Evolutionary conservation across 23 tunicate genomes (phyloP).

Genomic region (Clavelina lepadiformis): DNA sequence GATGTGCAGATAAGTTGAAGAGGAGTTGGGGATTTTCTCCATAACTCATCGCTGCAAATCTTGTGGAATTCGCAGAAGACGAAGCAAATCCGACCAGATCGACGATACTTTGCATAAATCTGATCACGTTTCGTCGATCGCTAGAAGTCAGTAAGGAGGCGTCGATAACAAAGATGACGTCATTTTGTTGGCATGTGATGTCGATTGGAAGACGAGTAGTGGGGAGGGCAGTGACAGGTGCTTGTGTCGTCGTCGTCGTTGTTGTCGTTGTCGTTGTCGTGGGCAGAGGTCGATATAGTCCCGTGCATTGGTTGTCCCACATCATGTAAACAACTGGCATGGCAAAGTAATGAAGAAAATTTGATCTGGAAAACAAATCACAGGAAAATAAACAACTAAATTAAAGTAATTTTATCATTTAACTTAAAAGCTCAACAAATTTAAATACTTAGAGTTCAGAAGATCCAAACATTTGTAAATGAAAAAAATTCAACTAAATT

Average conservation of each 20-base stretch:
- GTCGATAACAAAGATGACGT: slow-evolving; percentile 35
- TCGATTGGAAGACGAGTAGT: background rate
- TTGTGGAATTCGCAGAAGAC: background rate
- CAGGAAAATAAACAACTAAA: too few relatives aligned
- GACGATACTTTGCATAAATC: slow-evolving; percentile 15
- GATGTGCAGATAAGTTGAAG: slow-evolving; percentile 2
- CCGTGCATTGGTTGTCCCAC: slow-evolving; percentile 25
- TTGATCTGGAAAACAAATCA: slow-evolving; percentile 11
- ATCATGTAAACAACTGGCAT: slow-evolving; percentile 20
- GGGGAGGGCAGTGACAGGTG: background rate
- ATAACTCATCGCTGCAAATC: slow-evolving; percentile 35
- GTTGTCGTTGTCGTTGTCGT: background rate
- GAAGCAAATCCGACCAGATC: slow-evolving; percentile 10
- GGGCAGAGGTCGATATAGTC: background rate
- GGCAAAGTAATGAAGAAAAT: slow-evolving; percentile 40
- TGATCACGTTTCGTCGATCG: background rate
- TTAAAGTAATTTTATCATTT: too few relatives aligned
- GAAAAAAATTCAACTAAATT: too few relatives aligned
- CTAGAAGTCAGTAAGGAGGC: slow-evolving; percentile 3
- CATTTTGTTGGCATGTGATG: background rate
- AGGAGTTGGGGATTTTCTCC: slow-evolving; percentile 19
- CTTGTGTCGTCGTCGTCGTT: background rate
- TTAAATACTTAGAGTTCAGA: too few relatives aligned
- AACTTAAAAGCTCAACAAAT: too few relatives aligned
- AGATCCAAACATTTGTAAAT: too few relatives aligned